Evolutionary conservation across 2,797 vertebrate species (phyloP).

Genomic region (Perodicticus potto): DNA sequence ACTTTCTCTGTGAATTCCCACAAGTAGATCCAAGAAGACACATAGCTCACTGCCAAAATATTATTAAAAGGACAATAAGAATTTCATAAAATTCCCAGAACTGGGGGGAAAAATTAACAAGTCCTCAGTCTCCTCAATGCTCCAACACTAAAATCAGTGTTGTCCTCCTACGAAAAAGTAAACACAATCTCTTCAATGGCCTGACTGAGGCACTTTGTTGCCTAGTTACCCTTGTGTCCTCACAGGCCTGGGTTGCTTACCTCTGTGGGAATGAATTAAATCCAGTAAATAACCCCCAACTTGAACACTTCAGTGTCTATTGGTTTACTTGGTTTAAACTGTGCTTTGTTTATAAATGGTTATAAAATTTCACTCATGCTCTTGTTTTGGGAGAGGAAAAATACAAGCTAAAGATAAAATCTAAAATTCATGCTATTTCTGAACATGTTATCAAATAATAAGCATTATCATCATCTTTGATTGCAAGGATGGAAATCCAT

Average conservation of each 20-base stretch:
- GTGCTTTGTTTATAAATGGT: conserved; percentile 46
- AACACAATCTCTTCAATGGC: not conserved
- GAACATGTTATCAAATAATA: conserved; percentile 38
- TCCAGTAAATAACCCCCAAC: not conserved
- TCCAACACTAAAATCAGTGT: not conserved
- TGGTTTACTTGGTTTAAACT: not conserved
- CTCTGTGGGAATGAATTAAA: conserved; percentile 35
- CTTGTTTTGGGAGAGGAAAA: not conserved
- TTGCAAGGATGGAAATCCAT: not conserved
- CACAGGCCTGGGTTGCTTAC: not conserved
- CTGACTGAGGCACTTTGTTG: not conserved
- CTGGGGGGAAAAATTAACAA: not conserved
- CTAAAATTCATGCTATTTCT: conserved; percentile 28
- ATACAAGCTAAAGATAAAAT: conserved; percentile 37
- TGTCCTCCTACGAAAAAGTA: not conserved
- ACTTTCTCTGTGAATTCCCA: conserved; percentile 46
- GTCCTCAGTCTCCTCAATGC: not conserved
- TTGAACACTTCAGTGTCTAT: not conserved
- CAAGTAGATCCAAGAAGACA: not conserved
- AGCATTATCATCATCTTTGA: not conserved
- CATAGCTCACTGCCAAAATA: conserved; percentile 35
- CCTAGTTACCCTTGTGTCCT: not conserved
- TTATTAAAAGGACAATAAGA: not conserved
- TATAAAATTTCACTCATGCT: not conserved
- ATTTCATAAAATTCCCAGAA: conserved; percentile 29